A percentile compares a stretch with the other conserved stretches of the same genome.
Evolutionary conservation across 1,140 invertebrate species (phyloP).

Genomic region (Marisa cornuarietis): DNA sequence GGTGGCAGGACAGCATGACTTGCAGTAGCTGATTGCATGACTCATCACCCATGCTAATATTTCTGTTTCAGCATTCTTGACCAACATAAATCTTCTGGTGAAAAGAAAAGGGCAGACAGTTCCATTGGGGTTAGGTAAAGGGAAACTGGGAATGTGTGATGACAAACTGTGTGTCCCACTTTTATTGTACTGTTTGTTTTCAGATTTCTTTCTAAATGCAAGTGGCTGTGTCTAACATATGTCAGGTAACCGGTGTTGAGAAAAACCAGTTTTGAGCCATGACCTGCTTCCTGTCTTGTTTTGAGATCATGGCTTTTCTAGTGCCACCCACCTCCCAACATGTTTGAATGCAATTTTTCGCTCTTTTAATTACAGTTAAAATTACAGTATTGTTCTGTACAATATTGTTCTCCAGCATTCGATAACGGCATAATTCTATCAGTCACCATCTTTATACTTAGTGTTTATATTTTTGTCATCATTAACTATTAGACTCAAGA

Average conservation of each 20-base stretch:
- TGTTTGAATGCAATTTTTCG: neutral
- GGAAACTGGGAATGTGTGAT: neutral
- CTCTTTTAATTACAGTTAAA: no score
- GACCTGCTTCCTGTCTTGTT: neutral
- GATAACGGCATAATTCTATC: no score
- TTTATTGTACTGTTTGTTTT: conserved; percentile 3
- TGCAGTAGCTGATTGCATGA: no score
- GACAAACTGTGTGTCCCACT: neutral
- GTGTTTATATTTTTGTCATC: no score
- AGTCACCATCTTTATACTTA: no score
- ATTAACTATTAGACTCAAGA: no score
- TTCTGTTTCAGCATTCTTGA: no score
- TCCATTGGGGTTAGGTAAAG: neutral
- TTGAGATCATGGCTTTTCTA: neutral
- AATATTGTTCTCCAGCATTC: no score
- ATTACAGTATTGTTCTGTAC: no score
- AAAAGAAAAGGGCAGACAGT: neutral
- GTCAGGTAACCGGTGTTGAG: conserved; percentile 33
- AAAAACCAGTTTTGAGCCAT: neutral
- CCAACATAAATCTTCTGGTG: neutral
- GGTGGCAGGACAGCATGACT: no score
- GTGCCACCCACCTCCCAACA: neutral
- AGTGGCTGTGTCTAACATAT: conserved; percentile 31
- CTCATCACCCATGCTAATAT: no score
- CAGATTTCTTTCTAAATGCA: conserved; percentile 39